These are phyloP conservation scores for Caerostris darwini DNA, from an alignment of 1,140 invertebrate genomes.

Conservation along the genomic window DNA sequence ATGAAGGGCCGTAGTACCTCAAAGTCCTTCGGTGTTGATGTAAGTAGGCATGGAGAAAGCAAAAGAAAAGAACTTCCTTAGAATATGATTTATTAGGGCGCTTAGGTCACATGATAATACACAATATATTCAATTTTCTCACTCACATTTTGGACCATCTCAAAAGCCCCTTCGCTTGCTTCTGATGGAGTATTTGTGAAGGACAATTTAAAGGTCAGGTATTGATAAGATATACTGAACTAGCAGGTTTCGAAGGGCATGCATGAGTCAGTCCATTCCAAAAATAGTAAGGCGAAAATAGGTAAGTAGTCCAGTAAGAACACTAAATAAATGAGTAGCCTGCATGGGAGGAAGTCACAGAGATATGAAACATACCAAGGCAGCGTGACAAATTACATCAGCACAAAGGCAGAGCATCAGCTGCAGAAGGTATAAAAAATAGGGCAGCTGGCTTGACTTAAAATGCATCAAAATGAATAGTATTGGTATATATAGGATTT, in stretches of 20 bases:
- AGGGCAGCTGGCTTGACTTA: slow-evolving; percentile 75
- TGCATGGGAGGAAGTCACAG: slow-evolving; percentile 67
- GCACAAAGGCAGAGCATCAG: slow-evolving; percentile 74
- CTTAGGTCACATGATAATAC: slow-evolving; percentile 66
- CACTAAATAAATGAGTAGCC: slow-evolving; percentile 44
- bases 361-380: slow-evolving; percentile 74
- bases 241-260: slow-evolving; percentile 78
- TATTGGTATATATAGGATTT: slow-evolving; percentile 53
- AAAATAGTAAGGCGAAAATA: slow-evolving; percentile 72
- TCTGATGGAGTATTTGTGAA: slow-evolving; percentile 65
- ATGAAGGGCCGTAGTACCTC: slow-evolving; percentile 78
- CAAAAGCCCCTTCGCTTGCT: slow-evolving; percentile 93
- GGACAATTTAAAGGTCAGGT: slow-evolving; percentile 62
- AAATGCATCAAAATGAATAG: slow-evolving; percentile 41
- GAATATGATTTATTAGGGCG: slow-evolving; percentile 62
- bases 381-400: slow-evolving; percentile 76
- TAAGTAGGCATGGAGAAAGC: slow-evolving; percentile 72
- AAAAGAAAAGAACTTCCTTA: slow-evolving; percentile 78
- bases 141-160: slow-evolving; percentile 92
- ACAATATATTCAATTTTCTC: slow-evolving; percentile 78
- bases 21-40: slow-evolving; percentile 77
- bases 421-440: slow-evolving; percentile 67
- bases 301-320: slow-evolving; percentile 58
- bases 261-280: slow-evolving; percentile 78
- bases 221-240: slow-evolving; percentile 69